These are phyloP conservation scores for Eupithecia subfuscata DNA, from an alignment of 2,888 invertebrate genomes.

Conservation along the genomic window DNA sequence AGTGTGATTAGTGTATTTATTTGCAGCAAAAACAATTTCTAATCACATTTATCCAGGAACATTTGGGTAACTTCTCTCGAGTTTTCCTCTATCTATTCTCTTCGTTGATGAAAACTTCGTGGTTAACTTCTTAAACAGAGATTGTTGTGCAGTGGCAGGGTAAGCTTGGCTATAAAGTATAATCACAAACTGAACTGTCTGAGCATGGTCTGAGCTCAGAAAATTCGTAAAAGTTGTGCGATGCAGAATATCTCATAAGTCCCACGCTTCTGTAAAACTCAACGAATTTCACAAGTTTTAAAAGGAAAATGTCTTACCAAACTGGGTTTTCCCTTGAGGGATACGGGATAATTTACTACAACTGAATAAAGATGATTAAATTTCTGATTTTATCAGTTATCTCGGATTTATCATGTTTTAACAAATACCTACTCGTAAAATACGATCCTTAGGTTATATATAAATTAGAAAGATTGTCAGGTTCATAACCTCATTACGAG, in stretches of 20 bases:
- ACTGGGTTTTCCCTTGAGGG: not conserved
- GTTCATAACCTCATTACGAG: not conserved
- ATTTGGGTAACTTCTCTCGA: too few species aligned
- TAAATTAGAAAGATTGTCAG: not conserved
- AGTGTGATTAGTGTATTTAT: too few species aligned
- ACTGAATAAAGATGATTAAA: not conserved
- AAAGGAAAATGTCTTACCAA: not conserved
- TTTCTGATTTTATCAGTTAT: not conserved
- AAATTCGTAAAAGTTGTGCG: not conserved
- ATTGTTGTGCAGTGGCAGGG: not conserved
- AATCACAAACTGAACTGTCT: not conserved
- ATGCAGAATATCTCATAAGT: not conserved
- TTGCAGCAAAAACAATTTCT: too few species aligned
- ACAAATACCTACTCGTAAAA: not conserved
- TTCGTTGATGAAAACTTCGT: not conserved
- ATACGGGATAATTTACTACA: not conserved
- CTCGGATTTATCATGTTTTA: not conserved
- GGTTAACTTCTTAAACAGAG: not conserved
- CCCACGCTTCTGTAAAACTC: not conserved
- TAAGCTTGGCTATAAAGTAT: not conserved
- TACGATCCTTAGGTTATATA: not conserved
- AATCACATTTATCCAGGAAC: too few species aligned
- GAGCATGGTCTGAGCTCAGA: not conserved
- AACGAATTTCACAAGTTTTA: not conserved
- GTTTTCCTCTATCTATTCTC: not conserved